Conservation (phyloP, 2,888 invertebrate species). For the Meliscaeva auricollis region DNA sequence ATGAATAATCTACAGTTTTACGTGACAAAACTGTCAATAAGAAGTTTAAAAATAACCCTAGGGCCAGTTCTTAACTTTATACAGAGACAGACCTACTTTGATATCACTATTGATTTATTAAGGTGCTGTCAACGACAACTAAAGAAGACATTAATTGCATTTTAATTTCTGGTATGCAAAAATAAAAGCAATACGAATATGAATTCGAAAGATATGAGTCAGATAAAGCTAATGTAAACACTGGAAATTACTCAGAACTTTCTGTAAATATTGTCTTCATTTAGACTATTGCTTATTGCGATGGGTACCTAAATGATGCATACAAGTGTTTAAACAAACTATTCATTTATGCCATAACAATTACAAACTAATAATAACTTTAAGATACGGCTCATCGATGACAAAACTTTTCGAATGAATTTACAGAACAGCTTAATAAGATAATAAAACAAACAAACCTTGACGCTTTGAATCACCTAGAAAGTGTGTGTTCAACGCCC, state of each 20-base stretch:
- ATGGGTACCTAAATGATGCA: background rate
- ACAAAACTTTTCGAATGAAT: background rate
- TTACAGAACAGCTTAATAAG: background rate
- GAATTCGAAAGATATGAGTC: conserved; percentile 2
- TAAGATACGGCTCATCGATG: background rate
- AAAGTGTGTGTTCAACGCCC: conserved; percentile 1
- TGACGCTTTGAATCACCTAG: background rate
- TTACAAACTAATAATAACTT: background rate
- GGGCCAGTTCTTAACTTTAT: conserved; percentile 1
- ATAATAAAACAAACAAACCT: conserved; percentile 5
- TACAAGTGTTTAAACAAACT: conserved; percentile 14
- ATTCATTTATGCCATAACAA: background rate
- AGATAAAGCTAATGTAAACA: background rate
- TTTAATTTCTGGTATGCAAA: conserved; percentile 16
- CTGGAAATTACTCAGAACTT: background rate
- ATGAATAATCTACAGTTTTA: conserved; percentile 1
- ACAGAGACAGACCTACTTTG: conserved; percentile 17
- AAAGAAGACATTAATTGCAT: conserved; percentile 31
- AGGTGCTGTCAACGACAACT: conserved; percentile 23
- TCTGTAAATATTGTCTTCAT: background rate
- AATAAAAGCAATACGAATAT: background rate
- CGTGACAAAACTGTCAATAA: conserved; percentile 41
- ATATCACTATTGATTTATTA: conserved; percentile 15
- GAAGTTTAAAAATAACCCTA: conserved; percentile 20
- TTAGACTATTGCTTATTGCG: background rate